Evolutionary conservation across 2,797 vertebrate species (phyloP).

Genomic region (Betta splendens): DNA sequence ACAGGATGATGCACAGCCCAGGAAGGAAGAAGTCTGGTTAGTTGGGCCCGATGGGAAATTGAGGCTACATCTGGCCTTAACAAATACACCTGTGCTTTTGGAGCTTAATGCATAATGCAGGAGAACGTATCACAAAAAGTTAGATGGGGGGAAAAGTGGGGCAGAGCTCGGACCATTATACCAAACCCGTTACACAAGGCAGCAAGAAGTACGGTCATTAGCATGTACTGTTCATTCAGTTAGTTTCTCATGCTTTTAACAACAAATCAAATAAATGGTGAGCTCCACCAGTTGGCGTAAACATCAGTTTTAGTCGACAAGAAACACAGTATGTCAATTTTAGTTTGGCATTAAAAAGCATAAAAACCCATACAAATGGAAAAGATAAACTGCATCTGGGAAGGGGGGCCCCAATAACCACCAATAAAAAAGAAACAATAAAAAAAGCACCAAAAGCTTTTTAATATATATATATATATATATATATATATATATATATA

Average conservation of each 20-base stretch:
- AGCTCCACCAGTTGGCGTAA: conserved; percentile 4
- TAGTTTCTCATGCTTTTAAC: conserved; percentile 12
- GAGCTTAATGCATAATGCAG: conserved; percentile 72
- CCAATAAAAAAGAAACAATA: no score
- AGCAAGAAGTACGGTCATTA: conserved; percentile 5
- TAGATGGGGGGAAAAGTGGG: conserved; percentile 33
- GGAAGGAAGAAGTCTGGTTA: conserved; percentile 44
- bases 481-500: no score
- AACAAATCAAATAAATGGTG: conserved; percentile 16
- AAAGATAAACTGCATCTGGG: conserved; percentile 7
- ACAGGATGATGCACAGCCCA: conserved; percentile 49
- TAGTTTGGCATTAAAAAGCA: background rate
- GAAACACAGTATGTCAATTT: conserved; percentile 5
- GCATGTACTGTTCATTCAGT: background rate
- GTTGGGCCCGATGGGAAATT: conserved; percentile 59
- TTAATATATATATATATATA: no score
- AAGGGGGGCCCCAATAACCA: background rate
- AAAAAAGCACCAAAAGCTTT: no score
- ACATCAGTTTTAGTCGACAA: conserved; percentile 12
- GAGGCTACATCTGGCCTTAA: conserved; percentile 64
- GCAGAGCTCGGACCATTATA: conserved; percentile 36
- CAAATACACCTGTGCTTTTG: conserved; percentile 68
- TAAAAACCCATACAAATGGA: background rate
- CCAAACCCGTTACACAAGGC: conserved; percentile 41
- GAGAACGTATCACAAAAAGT: conserved; percentile 60